Conservation (phyloP, 2,797 vertebrate species). For the Champsocephalus gunnari region DNA sequence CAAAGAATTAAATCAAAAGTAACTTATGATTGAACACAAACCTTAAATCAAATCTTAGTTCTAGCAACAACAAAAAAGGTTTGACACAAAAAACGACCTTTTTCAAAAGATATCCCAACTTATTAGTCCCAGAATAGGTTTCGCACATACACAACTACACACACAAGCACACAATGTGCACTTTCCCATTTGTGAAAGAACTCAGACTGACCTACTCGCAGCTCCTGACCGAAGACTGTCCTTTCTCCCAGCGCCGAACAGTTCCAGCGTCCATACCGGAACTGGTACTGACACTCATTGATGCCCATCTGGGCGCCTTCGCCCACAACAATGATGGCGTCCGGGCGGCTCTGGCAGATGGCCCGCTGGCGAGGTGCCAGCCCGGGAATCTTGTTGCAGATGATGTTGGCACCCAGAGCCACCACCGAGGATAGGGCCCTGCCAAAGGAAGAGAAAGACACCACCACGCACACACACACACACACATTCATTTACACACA, state of each 20-base stretch:
- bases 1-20: neutral
- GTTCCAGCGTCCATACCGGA: constrained; percentile 98
- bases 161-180: constrained; percentile 20
- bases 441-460: constrained; percentile 60
- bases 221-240: constrained; percentile 99
- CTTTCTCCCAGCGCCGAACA: constrained; percentile 98
- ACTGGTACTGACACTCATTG: constrained; percentile 99
- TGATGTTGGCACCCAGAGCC: constrained; percentile 99
- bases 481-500: constrained; percentile 17
- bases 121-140: no score
- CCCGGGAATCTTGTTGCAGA: constrained; percentile 99
- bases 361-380: constrained; percentile 97
- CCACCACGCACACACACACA: constrained; percentile 24
- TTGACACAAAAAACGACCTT: neutral
- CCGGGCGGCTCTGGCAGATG: constrained; percentile 99
- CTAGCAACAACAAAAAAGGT: neutral
- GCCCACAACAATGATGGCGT: constrained; percentile 99
- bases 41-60: neutral
- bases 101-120: no score
- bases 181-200: constrained; percentile 46
- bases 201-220: constrained; percentile 91
- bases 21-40: constrained; percentile 1
- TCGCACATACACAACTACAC: constrained; percentile 5
- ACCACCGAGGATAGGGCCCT: constrained; percentile 99
- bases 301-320: constrained; percentile 99